These are phyloP conservation scores for Numenius arquata DNA, from an alignment of 2,113 vertebrate genomes.

Conservation along the genomic window DNA sequence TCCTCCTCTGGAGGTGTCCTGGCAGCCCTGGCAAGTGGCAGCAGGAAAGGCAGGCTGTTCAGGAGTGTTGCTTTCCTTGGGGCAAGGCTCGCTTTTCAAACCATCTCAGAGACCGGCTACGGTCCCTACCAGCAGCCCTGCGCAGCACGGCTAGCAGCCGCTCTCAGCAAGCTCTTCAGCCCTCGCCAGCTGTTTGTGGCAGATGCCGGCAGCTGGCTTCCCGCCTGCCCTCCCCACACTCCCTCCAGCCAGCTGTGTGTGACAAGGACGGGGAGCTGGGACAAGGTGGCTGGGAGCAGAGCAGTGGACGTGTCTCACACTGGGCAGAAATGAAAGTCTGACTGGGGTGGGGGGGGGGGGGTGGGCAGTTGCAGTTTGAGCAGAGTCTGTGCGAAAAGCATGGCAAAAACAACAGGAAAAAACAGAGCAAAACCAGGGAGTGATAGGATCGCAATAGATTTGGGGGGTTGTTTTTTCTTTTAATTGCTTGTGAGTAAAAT, in stretches of 20 bases:
- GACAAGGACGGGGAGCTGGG: not conserved
- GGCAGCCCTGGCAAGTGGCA: not conserved
- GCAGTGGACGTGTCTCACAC: not conserved
- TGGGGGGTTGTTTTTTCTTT: not conserved
- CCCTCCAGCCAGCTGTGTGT: not conserved
- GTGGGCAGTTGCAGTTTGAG: not conserved
- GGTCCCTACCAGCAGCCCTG: not conserved
- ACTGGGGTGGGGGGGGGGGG: too few species aligned
- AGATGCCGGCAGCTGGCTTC: not conserved
- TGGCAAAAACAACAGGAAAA: not conserved
- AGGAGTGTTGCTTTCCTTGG: not conserved
- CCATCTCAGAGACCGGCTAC: rapidly evolving
- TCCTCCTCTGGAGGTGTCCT: not conserved
- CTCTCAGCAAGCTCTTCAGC: not conserved
- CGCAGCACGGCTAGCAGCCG: rapidly evolving
- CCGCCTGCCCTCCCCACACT: rapidly evolving
- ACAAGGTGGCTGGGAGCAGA: not conserved
- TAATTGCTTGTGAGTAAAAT: not conserved
- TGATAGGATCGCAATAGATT: not conserved
- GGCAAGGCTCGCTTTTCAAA: not conserved
- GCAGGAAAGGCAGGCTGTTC: not conserved
- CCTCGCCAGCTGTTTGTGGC: not conserved
- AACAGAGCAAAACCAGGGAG: not conserved
- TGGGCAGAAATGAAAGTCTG: not conserved
- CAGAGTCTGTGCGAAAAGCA: not conserved